Evolutionary conservation across 2,888 invertebrate genomes (phyloP).

Genomic region (Drosophila flavopinicola): DNA sequence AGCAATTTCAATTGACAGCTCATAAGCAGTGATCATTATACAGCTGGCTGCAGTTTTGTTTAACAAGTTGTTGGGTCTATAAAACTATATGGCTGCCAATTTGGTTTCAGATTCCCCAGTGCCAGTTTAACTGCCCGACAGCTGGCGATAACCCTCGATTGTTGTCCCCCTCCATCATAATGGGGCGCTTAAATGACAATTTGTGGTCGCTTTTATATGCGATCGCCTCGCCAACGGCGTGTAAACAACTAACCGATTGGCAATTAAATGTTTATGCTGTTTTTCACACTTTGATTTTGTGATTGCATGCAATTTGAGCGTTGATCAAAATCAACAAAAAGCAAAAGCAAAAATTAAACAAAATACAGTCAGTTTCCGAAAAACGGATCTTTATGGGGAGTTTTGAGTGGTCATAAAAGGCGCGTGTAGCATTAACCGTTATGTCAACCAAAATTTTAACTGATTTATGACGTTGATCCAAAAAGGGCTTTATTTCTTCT

Average conservation of each 20-base stretch:
- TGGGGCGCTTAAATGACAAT: conserved; percentile 70
- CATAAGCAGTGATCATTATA: conserved; percentile 41
- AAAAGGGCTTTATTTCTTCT: conserved; percentile 50
- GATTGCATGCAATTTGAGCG: conserved; percentile 54
- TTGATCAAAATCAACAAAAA: conserved; percentile 34
- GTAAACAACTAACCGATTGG: conserved; percentile 49
- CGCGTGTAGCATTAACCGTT: conserved; percentile 53
- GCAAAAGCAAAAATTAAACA: background rate
- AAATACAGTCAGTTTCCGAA: background rate
- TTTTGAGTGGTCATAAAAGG: conserved; percentile 62
- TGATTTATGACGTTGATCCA: conserved; percentile 69
- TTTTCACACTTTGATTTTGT: conserved; percentile 68
- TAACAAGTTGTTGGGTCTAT: conserved; percentile 42
- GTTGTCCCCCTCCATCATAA: conserved; percentile 28
- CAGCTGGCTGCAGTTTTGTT: conserved; percentile 10
- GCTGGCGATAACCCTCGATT: conserved; percentile 14
- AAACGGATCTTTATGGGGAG: conserved; percentile 24
- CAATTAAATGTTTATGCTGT: conserved; percentile 70
- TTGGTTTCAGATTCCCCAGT: conserved; percentile 37
- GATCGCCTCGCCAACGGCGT: conserved; percentile 35
- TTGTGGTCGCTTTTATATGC: conserved; percentile 62
- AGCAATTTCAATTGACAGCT: conserved; percentile 20
- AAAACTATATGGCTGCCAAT: conserved; percentile 70
- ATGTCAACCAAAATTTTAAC: conserved; percentile 40
- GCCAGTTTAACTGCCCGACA: conserved; percentile 12